Base-by-base conservation (phyloP, 2,113 vertebrate species). In the Clarias gariepinus region DNA sequence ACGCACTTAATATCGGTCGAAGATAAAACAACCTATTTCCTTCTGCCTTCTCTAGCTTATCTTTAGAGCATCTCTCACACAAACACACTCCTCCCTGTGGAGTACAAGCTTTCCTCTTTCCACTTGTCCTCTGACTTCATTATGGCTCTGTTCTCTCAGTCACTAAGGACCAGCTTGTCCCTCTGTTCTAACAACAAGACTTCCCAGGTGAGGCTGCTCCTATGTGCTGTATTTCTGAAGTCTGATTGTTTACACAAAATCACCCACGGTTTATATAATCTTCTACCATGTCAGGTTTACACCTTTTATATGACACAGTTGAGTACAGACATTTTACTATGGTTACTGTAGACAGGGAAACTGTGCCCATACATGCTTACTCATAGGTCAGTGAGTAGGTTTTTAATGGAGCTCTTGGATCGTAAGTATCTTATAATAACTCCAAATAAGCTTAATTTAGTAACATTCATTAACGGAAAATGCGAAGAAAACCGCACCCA, bases 111-210 rank as follows among this genome's bases (percentile, higher is more conserved):
- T 93, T 92, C 91, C 89, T 93, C 86, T 92, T 92, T 90, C 83
- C 83, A 86, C 88, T 92, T 85, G 78, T 91, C 92, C 89, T 91
- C 90, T 89, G 82, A 91, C 94, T 92, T 94, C 92, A 91, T 94
- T 94, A 94, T 92, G 89, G 91, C 86, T 92, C 84, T 47, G 63
- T 33, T 60, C 88, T 86, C 89, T 88, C 91, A 90, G 92, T 95
- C 95, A 94, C 93, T 92, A 93, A 95, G 94, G 95, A 95, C 93
- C 87, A 85, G 84, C 28, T 53, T 86, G 87, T 88, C 85, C 90
- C 90, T 92, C 85, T 79, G 86, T 87, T 89, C 90, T 87, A 93
- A 94, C 93, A 95, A 95, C 93, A 94, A 92, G 87, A 66, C 86
- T 89, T 94, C 93, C 93, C 92, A 92, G 90, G 92, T 94, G 93